Conservation (phyloP, 2,797 vertebrate species). For the Dallia pectoralis region DNA sequence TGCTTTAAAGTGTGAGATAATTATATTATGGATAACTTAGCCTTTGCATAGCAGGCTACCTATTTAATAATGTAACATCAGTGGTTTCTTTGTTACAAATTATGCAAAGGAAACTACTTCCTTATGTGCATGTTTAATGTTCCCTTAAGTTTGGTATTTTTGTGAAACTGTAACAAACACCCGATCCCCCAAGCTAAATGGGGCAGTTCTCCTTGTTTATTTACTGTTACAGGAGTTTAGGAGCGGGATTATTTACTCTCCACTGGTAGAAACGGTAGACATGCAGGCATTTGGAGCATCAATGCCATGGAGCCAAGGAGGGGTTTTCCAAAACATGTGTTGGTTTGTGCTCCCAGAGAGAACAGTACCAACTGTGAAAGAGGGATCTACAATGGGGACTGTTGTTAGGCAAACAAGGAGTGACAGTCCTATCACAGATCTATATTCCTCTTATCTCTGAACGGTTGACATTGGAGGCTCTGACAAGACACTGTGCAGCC, state of each 20-base stretch:
- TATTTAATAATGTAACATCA: not conserved
- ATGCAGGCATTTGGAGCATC: not conserved
- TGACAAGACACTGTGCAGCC: not conserved
- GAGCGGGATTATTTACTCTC: not conserved
- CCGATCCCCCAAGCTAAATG: not conserved
- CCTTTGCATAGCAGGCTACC: not conserved
- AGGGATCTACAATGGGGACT: no score
- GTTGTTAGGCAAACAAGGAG: constrained; percentile 1
- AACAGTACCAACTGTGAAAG: not conserved
- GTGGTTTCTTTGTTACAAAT: not conserved
- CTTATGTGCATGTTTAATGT: not conserved
- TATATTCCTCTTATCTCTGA: not conserved
- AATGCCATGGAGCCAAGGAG: not conserved
- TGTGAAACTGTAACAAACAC: not conserved
- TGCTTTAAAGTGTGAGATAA: not conserved
- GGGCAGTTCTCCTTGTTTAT: not conserved
- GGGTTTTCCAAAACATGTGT: not conserved
- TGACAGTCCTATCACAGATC: not conserved
- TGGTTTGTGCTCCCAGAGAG: not conserved
- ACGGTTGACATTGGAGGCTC: not conserved
- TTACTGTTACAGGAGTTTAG: not conserved
- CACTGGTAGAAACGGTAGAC: not conserved
- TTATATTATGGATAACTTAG: not conserved
- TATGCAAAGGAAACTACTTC: not conserved
- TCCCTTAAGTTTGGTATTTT: not conserved